Evolutionary conservation across 2,888 invertebrate genomes (phyloP).

Genomic region (Mesorhabditis spiculigera): DNA sequence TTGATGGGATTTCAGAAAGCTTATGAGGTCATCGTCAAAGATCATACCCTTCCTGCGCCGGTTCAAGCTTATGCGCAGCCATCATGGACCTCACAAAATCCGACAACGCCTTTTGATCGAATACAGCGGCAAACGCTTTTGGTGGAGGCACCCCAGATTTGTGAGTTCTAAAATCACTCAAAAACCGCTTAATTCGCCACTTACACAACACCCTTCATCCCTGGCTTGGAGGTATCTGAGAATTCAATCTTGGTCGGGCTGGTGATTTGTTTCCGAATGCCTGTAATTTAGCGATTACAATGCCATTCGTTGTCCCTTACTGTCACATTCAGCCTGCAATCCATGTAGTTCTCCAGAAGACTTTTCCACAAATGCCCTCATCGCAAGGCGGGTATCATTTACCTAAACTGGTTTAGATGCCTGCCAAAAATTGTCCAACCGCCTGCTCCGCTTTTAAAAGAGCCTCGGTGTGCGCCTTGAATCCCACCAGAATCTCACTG

Average conservation of each 20-base stretch:
- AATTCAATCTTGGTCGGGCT: background rate
- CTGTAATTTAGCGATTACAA: background rate
- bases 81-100: background rate
- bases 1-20: background rate
- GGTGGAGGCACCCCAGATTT: background rate
- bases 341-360: background rate
- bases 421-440: background rate
- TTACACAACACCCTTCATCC: background rate
- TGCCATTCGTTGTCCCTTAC: background rate
- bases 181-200: background rate
- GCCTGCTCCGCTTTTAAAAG: conserved; percentile 1
- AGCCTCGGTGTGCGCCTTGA: background rate
- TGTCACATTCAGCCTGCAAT: background rate
- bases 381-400: background rate
- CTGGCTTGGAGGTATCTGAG: background rate
- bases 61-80: background rate
- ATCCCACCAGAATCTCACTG: background rate
- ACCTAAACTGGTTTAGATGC: background rate
- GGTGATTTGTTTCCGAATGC: background rate
- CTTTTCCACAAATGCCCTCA: background rate
- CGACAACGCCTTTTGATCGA: background rate
- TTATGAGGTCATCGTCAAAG: background rate
- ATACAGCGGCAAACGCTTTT: background rate
- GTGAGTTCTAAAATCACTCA: background rate
- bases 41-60: background rate